These are phyloP conservation scores for Seladonia tumulorum DNA, from an alignment of 2,888 invertebrate species.

Conservation along the genomic window DNA sequence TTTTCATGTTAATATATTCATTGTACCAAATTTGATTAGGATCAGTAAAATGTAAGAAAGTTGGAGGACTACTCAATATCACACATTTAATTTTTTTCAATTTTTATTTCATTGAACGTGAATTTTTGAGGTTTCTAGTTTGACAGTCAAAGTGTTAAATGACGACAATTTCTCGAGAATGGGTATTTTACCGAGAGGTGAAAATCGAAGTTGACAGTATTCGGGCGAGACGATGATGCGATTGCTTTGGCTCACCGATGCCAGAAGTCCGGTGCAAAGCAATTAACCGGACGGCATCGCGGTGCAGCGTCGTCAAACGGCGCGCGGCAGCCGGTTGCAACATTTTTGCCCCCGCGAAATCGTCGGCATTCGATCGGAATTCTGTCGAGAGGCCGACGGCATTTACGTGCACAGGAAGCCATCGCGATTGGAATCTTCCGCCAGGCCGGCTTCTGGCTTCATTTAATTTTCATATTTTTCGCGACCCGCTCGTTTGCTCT, in stretches of 20 bases:
- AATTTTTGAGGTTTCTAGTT: too few relatives aligned
- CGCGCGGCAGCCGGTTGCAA: constrained; percentile 41
- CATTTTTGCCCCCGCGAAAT: constrained; percentile 62
- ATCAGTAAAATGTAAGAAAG: too few relatives aligned
- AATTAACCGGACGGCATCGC: constrained; percentile 61
- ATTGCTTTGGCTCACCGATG: background rate
- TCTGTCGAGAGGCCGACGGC: constrained; percentile 45
- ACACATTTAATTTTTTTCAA: too few relatives aligned
- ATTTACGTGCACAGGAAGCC: constrained; percentile 59
- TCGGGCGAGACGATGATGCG: background rate
- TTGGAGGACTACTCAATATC: too few relatives aligned
- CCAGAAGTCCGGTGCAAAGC: constrained; percentile 36
- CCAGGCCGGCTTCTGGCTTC: constrained; percentile 44
- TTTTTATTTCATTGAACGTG: too few relatives aligned
- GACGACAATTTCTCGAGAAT: too few relatives aligned
- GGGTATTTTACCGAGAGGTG: background rate
- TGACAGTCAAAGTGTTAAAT: background rate
- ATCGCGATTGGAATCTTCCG: constrained; percentile 62
- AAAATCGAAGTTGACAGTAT: background rate
- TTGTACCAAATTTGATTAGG: too few relatives aligned
- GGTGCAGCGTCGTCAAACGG: constrained; percentile 53
- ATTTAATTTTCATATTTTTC: constrained; percentile 62
- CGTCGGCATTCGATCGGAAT: constrained; percentile 62
- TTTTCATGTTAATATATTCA: too few relatives aligned
- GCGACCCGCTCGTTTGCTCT: constrained; percentile 31